Percentiles rank a stretch among this genome's conserved stretches.
These are phyloP conservation scores for Hydropsyche tenuis DNA, from an alignment of 1,140 invertebrate genomes.

Conservation along the genomic window DNA sequence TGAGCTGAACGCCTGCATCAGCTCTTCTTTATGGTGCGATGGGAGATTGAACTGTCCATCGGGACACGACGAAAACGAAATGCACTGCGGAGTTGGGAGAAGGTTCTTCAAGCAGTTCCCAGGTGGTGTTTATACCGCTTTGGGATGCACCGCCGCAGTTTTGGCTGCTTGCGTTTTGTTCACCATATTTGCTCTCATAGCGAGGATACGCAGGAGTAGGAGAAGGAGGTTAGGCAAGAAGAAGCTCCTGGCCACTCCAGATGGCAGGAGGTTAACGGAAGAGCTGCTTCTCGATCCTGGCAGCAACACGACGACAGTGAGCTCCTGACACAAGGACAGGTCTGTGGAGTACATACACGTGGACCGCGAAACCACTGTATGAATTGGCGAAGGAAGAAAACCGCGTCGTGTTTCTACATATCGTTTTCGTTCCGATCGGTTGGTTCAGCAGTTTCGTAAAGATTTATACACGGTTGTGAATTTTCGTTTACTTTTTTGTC, in stretches of 20 bases:
- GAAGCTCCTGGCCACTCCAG: slow-evolving; percentile 61
- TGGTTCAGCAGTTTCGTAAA: background rate
- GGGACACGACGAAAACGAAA: slow-evolving; percentile 80
- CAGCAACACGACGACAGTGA: slow-evolving; percentile 62
- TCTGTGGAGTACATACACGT: slow-evolving; percentile 89
- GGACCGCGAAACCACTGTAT: slow-evolving; percentile 87
- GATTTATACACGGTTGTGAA: slow-evolving; percentile 8
- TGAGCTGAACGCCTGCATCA: slow-evolving; percentile 88
- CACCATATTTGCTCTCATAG: slow-evolving; percentile 59
- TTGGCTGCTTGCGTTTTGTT: slow-evolving; percentile 64
- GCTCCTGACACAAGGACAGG: slow-evolving; percentile 83
- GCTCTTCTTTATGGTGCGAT: slow-evolving; percentile 85
- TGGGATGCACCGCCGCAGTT: slow-evolving; percentile 65
- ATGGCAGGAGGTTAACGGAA: slow-evolving; percentile 64
- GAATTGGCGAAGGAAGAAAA: slow-evolving; percentile 55
- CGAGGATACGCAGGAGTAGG: slow-evolving; percentile 53
- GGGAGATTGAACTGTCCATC: slow-evolving; percentile 84
- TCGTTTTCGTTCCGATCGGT: background rate
- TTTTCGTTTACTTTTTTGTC: background rate
- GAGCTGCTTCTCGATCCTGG: slow-evolving; percentile 66
- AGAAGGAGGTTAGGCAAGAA: slow-evolving; percentile 62
- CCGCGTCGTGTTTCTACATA: background rate
- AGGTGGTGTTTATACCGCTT: slow-evolving; percentile 61
- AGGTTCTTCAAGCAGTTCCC: slow-evolving; percentile 58
- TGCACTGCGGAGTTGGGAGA: slow-evolving; percentile 70